phyloP scores from a whole-genome alignment of 2,113 vertebrate genomes.

The Sitta europaea region DNA sequence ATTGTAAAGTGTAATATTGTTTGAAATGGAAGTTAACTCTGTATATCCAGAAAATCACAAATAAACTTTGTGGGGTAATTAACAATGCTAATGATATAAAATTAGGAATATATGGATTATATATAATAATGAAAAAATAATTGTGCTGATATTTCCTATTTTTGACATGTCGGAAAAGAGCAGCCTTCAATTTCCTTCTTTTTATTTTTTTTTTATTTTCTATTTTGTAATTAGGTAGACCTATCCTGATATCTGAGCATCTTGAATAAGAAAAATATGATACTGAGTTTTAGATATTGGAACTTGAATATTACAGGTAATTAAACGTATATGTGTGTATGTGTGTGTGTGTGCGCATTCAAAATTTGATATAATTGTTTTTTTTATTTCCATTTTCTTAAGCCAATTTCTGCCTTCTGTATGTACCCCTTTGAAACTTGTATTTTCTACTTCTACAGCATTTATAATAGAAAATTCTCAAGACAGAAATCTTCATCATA shows the following conservation, averaged over 20 bases:
- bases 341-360: accelerated
- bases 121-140: not conserved
- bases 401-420: not conserved
- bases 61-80: not conserved
- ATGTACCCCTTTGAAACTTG: not conserved
- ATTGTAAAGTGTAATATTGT: not conserved
- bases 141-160: not conserved
- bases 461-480: not conserved
- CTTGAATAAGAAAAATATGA: not conserved
- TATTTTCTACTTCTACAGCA: not conserved
- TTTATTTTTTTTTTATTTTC: not conserved
- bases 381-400: not conserved
- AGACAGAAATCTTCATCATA: not conserved
- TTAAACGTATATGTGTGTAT: not conserved
- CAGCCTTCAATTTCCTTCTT: accelerated
- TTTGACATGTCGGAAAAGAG: not conserved
- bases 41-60: not conserved
- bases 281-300: not conserved
- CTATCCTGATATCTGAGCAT: not conserved
- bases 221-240: not conserved
- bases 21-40: not conserved
- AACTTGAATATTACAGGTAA: not conserved
- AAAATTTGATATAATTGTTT: not conserved
- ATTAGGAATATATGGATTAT: not conserved
- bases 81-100: not conserved